Evolutionary conservation across 2,797 vertebrate species (phyloP), one percentile per base, ranked within the genome.

Genomic region (Eulemur rubriventer): DNA sequence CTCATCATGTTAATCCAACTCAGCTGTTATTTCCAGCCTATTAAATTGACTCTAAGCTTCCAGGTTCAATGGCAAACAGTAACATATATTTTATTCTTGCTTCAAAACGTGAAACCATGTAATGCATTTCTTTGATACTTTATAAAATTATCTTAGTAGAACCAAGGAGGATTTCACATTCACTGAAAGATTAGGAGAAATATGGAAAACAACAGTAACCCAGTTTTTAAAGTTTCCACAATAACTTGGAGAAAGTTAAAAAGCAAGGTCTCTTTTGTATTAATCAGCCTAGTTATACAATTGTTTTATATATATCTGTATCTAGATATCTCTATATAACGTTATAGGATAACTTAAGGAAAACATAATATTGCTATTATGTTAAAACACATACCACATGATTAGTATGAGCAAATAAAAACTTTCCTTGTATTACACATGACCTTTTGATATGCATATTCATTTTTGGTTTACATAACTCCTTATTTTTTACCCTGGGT

Each of bases 41-140:
- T 78, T 96, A 98, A 98, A 99, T 99, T 98, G 99, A 97, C 98
- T 99, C 99, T 93, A 99, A 99, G 98, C 98, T 98, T 98, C 99
- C 99, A 97, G 98, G 99, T 89, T 98, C 99, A 97, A 99, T 98
- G 97, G 98, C 99, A 93, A 99, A 98, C 63, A 98, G 98, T 97
- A 99, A 99, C 99, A 99, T 99, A 99, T 10, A 43, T 46, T 80
- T 89, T 93, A 35, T 80, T 46, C 43, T 65, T 50, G 41, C 43
- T 93, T 82, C 50, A 59, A 82, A 79, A 33, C n/a, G 50, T 65
- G 78, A 13, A 20, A 83, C 30, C 1, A 55, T 16, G n/a, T 11
- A 30, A 41, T 93, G 3, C 30, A 4, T 46, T 69, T 26, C 2
- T 92, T 85, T 55, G 41, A 83, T 52, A 86, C 2, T 96, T 96